phyloP scores from a whole-genome alignment of 2,113 vertebrate species.

The Sceloporus tristichus region DNA sequence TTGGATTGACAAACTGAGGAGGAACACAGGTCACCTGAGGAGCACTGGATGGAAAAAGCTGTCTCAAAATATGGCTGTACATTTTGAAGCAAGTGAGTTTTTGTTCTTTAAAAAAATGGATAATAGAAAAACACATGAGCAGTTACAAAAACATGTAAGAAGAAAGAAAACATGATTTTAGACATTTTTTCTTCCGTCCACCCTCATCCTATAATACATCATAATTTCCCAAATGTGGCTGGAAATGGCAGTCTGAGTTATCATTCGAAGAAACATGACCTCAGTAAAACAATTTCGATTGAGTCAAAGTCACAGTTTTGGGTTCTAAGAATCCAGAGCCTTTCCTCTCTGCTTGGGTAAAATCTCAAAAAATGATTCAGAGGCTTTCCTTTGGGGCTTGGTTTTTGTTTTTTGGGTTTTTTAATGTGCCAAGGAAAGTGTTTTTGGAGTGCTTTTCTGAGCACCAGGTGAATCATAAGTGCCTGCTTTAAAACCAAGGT shows the following conservation, averaged over 20 bases:
- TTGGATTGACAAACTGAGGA: too few relatives aligned
- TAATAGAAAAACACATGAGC: constrained; percentile 17
- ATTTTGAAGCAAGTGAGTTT: neutral
- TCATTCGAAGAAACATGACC: constrained; percentile 28
- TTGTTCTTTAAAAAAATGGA: constrained; percentile 8
- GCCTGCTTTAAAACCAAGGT: constrained; percentile 47
- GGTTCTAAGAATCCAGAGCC: neutral
- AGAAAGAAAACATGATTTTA: rapidly evolving
- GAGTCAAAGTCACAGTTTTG: constrained; percentile 16
- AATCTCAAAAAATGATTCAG: constrained; percentile 54
- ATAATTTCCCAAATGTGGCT: neutral
- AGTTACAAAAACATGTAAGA: constrained; percentile 19
- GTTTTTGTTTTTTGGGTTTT: neutral
- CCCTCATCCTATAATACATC: neutral
- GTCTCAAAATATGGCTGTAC: neutral
- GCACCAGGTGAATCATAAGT: constrained; percentile 51
- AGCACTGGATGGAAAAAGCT: too few relatives aligned
- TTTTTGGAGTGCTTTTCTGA: neutral
- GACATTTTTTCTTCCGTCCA: too few relatives aligned
- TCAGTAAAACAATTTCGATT: neutral
- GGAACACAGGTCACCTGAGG: too few relatives aligned
- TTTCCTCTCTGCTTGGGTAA: constrained; percentile 36
- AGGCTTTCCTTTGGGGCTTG: constrained; percentile 15
- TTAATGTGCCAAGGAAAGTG: constrained; percentile 1
- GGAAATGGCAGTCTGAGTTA: rapidly evolving